Evolutionary conservation across 2,797 vertebrate genomes (phyloP), one percentile per base, ranked within the genome.

Genomic region (Brotula barbata): DNA sequence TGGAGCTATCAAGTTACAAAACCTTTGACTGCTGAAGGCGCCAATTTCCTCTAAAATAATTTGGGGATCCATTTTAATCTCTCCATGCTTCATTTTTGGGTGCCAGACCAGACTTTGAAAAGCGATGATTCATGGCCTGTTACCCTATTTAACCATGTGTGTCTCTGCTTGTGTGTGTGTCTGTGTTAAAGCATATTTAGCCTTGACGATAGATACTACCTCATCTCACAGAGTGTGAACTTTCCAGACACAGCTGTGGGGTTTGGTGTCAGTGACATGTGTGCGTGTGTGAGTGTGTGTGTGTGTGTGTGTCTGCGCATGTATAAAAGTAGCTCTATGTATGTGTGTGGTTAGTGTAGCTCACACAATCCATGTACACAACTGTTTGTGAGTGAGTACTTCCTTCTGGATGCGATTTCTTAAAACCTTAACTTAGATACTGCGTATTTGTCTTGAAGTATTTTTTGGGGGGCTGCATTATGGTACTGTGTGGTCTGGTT

Each of bases 231-330:
- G 34, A 1, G 73, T 57, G 77, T 52, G 73, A 78, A 79, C 70
- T 71, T 64, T 79, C 56, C 75, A 73, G 73, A 63, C 75, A 74
- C 83, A 69, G 74, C 80, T 77, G 61, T 64, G 59, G 76, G 50
- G 47, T 67, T 64, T 31, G 66, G 65, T 78, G 22, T 77, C 59
- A 34, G 45, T 66, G 39, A 62, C 28, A 1, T 20, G 41, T 53
- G 45, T 1, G 21, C 68, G 28, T 60, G 60, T 53, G 48, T 63
- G 58, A 34, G 13, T 72, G 62, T 23, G 36, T 53, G 31, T 22
- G 45, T 40, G 34, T 40, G 33, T 33, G 51, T 53, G 52, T 65
- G 67, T 33, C 45, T 45, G 19, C 46, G 41, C 33, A 34, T 59
- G 16, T 19, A 28, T 58, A 16, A 7, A 17, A 17, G n/a, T 58